A percentile compares a stretch with the other conserved stretches of the same genome.
These are phyloP conservation scores for Mormoops blainvillei DNA, from an alignment of 2,113 vertebrate genomes.

Conservation along the genomic window DNA sequence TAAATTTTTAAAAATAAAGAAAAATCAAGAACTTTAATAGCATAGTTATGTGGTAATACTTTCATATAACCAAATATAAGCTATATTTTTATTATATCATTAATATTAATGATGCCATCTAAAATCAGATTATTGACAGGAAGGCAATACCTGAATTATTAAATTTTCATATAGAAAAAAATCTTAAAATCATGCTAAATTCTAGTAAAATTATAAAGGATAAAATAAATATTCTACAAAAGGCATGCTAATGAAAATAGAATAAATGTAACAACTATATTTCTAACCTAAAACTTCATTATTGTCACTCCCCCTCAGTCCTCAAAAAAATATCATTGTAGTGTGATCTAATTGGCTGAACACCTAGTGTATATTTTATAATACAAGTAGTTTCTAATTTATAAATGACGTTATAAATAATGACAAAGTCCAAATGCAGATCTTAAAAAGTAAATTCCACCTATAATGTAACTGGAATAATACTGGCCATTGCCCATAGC, in stretches of 20 bases:
- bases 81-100: not conserved
- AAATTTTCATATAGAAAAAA: not conserved
- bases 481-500: not conserved
- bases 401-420: constrained; percentile 8
- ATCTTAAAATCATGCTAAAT: not conserved
- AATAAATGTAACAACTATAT: not conserved
- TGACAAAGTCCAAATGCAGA: not conserved
- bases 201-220: not conserved
- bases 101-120: not conserved
- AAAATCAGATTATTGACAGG: constrained; percentile 15
- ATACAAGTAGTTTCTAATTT: not conserved
- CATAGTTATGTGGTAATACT: not conserved
- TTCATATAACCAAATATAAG: not conserved
- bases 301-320: not conserved
- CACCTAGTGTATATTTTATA: not conserved
- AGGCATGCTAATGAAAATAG: not conserved
- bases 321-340: not conserved
- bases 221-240: not conserved
- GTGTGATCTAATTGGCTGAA: constrained; percentile 10
- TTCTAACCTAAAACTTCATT: constrained; percentile 20
- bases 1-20: not conserved
- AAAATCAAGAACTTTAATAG: not conserved
- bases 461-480: not conserved
- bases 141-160: not conserved
- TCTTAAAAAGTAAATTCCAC: constrained; percentile 4